Evolutionary conservation across 2,888 invertebrate genomes (phyloP).

Genomic region (Macrophya alboannulata): DNA sequence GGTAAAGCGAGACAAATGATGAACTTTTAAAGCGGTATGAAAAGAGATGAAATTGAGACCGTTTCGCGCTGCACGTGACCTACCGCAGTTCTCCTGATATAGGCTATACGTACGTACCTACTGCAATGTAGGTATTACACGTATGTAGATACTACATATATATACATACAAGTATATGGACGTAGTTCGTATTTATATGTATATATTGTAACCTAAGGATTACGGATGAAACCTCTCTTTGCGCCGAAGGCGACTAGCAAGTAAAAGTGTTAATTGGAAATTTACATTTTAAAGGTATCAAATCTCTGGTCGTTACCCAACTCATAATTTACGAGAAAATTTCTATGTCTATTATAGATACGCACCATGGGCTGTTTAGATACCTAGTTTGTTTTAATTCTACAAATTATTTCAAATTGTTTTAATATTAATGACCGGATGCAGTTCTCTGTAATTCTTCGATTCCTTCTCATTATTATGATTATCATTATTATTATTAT

Average conservation of each 20-base stretch:
- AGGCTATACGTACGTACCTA: not conserved
- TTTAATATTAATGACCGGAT: no score
- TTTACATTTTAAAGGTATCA: constrained; percentile 44
- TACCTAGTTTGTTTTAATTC: no score
- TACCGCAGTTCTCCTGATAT: constrained; percentile 40
- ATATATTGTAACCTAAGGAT: constrained; percentile 15
- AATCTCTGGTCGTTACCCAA: not conserved
- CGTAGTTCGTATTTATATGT: not conserved
- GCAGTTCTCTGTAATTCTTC: no score
- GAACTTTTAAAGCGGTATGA: not conserved
- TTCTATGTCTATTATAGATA: no score
- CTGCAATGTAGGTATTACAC: not conserved
- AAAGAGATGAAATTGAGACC: constrained; percentile 38
- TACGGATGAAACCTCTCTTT: constrained; percentile 31
- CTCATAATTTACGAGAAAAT: not conserved
- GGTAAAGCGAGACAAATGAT: not conserved
- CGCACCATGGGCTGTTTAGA: not conserved
- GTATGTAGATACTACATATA: not conserved
- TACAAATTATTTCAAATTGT: no score
- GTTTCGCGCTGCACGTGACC: constrained; percentile 37
- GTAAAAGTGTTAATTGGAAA: constrained; percentile 43
- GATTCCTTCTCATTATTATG: no score
- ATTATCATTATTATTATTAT: no score
- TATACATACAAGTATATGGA: not conserved
- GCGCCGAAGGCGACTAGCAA: constrained; percentile 11